phyloP scores from a whole-genome alignment of 2,888 invertebrate genomes.

The Rhaphigaster nebulosa region DNA sequence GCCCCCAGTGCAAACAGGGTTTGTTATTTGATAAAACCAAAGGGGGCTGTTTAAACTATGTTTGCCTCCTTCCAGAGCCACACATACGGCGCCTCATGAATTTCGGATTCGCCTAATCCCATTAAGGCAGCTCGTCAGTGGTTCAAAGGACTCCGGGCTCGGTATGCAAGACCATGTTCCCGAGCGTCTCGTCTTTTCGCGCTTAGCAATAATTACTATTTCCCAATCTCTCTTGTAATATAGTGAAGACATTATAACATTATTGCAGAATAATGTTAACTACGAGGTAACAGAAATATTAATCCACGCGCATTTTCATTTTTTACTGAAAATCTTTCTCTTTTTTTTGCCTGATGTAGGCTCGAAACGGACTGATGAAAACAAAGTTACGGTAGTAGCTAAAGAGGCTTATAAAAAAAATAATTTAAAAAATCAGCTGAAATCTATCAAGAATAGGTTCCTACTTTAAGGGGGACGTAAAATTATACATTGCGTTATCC shows the following conservation, averaged over 20 bases:
- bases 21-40: conserved; percentile 58
- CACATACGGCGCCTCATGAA: conserved; percentile 56
- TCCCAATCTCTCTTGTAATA: background rate
- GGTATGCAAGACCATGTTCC: conserved; percentile 35
- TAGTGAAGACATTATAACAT: background rate
- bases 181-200: background rate
- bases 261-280: background rate
- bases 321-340: too few species aligned
- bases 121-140: conserved; percentile 13
- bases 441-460: too few species aligned
- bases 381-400: too few species aligned
- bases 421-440: too few species aligned
- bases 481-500: too few species aligned
- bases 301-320: background rate
- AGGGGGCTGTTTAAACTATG: conserved; percentile 41
- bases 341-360: too few species aligned
- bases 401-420: too few species aligned
- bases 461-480: too few species aligned
- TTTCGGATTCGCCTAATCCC: conserved; percentile 57
- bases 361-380: too few species aligned
- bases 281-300: background rate
- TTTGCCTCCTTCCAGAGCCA: conserved; percentile 26
- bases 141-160: conserved; percentile 45
- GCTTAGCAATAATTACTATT: conserved; percentile 23
- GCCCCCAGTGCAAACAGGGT: conserved; percentile 45